Evolutionary conservation across 2,797 vertebrate genomes (phyloP).

Genomic region (Thunnus albacares): DNA sequence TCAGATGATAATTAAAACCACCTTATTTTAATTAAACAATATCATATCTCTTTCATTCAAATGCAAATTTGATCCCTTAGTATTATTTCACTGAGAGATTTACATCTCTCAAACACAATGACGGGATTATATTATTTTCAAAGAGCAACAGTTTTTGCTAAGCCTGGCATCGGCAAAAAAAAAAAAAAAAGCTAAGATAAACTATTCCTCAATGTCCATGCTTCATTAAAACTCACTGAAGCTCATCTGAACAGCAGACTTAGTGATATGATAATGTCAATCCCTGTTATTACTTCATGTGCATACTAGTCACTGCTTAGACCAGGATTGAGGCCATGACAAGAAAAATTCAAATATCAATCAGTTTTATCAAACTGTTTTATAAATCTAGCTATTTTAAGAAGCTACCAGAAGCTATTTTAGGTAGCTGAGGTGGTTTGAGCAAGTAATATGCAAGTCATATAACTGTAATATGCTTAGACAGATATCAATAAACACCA

Average conservation of each 20-base stretch:
- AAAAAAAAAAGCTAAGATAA: background rate
- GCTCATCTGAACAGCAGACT: too few relatives aligned
- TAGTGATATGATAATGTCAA: background rate
- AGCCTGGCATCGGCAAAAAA: background rate
- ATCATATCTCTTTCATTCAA: constrained; percentile 31
- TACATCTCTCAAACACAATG: constrained; percentile 17
- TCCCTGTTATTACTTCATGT: background rate
- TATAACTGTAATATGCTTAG: background rate
- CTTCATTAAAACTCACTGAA: background rate
- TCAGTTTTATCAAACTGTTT: background rate
- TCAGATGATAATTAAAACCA: constrained; percentile 18
- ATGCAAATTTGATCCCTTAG: constrained; percentile 32
- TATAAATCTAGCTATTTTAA: background rate
- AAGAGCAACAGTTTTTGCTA: background rate
- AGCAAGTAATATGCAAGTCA: background rate
- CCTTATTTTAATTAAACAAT: constrained; percentile 34
- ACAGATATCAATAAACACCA: background rate
- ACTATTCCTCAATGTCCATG: background rate
- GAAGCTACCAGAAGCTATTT: too few relatives aligned
- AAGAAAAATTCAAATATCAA: too few relatives aligned
- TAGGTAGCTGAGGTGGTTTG: background rate
- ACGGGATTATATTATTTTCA: background rate
- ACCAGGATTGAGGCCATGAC: background rate
- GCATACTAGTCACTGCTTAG: background rate
- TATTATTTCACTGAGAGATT: constrained; percentile 1